Evolutionary conservation across 2,113 vertebrate species (phyloP).

Genomic region (Hipposideros armiger): DNA sequence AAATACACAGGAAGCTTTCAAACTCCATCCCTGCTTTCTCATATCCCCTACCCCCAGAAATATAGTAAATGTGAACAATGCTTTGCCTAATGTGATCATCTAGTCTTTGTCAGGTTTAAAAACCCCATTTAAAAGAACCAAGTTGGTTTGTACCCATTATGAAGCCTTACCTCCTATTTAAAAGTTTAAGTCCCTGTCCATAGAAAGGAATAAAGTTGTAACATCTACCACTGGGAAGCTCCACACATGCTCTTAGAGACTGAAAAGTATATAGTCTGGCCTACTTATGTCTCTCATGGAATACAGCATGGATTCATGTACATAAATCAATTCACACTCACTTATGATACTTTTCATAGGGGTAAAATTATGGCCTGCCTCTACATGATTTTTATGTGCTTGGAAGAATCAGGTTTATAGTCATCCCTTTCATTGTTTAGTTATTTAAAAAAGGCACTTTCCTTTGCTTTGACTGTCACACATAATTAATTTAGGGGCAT

Average conservation of each 20-base stretch:
- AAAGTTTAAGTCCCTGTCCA: not conserved
- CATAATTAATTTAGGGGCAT: conserved; percentile 8
- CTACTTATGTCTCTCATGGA: not conserved
- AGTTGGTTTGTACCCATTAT: not conserved
- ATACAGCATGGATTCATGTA: not conserved
- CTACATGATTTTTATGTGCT: not conserved
- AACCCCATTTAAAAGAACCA: not conserved
- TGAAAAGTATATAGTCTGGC: not conserved
- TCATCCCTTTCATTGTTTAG: not conserved
- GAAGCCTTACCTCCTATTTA: not conserved
- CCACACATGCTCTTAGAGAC: not conserved
- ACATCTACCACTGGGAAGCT: not conserved
- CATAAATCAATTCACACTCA: not conserved
- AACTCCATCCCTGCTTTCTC: not conserved
- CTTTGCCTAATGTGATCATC: not conserved
- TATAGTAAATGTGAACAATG: not conserved
- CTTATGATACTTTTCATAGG: not conserved
- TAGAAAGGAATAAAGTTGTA: not conserved
- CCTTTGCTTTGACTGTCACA: not conserved
- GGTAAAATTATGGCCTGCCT: not conserved
- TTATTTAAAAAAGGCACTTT: not conserved
- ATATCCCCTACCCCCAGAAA: not conserved
- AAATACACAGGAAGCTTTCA: not conserved
- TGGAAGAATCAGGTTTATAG: not conserved
- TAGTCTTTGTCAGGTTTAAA: not conserved